phyloP scores from a whole-genome alignment of 1,140 invertebrate genomes.

The Camponotus floridanus region DNA sequence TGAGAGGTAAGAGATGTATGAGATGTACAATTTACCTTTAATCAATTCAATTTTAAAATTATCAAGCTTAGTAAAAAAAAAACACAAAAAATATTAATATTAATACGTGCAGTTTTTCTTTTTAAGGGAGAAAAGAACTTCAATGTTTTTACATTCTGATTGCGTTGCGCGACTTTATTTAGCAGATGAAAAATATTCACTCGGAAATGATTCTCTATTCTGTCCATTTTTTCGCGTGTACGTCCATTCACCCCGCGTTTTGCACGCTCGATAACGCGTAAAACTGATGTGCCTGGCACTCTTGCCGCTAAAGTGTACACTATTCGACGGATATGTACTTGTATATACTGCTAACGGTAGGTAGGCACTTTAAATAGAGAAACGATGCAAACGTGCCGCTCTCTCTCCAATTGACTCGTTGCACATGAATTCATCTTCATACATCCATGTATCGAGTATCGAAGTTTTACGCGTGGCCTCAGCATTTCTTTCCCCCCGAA shows the following conservation, averaged over 20 bases:
- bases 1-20: not conserved
- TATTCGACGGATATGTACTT: not conserved
- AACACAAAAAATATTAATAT: not conserved
- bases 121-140: not conserved
- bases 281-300: slow-evolving; percentile 43
- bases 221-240: not conserved
- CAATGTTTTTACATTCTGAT: not conserved
- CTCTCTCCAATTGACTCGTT: slow-evolving; percentile 8
- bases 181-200: slow-evolving; percentile 3
- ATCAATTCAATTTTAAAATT: slow-evolving; percentile 4
- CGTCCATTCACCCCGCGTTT: not conserved
- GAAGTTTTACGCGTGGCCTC: not conserved
- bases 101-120: not conserved
- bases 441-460: not conserved
- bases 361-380: slow-evolving; percentile 1
- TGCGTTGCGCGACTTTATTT: not conserved
- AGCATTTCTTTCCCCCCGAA: not conserved
- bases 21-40: not conserved
- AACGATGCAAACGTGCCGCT: slow-evolving; percentile 4
- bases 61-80: not conserved
- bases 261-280: slow-evolving; percentile 46
- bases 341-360: not conserved
- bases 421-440: slow-evolving; percentile 11
- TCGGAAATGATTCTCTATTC: slow-evolving; percentile 10
- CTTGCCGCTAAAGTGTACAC: slow-evolving; percentile 15